Percentiles rank a stretch among this genome's conserved stretches.
These are phyloP conservation scores for Lepisosteus osseus DNA, from an alignment of 2,113 vertebrate species.

Conservation along the genomic window DNA sequence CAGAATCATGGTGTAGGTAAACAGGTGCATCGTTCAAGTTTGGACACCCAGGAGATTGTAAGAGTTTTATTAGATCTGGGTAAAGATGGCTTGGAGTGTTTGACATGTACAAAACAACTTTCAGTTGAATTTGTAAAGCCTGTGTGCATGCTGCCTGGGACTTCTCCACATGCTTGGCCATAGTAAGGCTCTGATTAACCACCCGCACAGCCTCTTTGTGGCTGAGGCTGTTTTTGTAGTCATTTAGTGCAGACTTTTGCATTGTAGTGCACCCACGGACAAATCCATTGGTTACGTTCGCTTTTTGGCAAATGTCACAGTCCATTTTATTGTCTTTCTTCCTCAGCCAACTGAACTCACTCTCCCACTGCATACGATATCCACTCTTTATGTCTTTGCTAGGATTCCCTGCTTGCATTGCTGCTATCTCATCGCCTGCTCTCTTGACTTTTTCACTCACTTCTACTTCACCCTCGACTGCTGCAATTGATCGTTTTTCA, in stretches of 20 bases:
- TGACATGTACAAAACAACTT: slow-evolving; percentile 18
- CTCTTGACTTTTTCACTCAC: background rate
- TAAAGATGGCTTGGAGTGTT: slow-evolving; percentile 14
- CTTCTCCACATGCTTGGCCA: slow-evolving; percentile 18
- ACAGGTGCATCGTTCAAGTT: slow-evolving; percentile 19
- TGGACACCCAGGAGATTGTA: slow-evolving; percentile 17
- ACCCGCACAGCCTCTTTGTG: slow-evolving; percentile 11
- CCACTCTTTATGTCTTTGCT: slow-evolving; percentile 12
- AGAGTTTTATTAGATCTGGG: slow-evolving; percentile 8
- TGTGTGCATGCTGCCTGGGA: slow-evolving; percentile 14
- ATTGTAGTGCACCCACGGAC: slow-evolving; percentile 14
- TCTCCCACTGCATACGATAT: slow-evolving; percentile 14
- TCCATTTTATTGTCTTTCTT: slow-evolving; percentile 11
- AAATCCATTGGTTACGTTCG: slow-evolving; percentile 11
- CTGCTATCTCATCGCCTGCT: background rate
- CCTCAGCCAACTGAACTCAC: background rate
- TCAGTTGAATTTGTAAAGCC: slow-evolving; percentile 12
- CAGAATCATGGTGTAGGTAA: slow-evolving; percentile 15
- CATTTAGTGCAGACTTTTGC: background rate
- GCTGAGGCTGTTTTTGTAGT: slow-evolving; percentile 16
- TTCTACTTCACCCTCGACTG: background rate
- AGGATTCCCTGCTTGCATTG: background rate
- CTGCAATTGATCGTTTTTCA: slow-evolving; percentile 10
- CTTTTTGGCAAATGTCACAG: slow-evolving; percentile 17
- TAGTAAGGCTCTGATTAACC: slow-evolving; percentile 16